Evolutionary conservation across 2,113 vertebrate genomes (phyloP).

Genomic region (Myiopsitta monachus): DNA sequence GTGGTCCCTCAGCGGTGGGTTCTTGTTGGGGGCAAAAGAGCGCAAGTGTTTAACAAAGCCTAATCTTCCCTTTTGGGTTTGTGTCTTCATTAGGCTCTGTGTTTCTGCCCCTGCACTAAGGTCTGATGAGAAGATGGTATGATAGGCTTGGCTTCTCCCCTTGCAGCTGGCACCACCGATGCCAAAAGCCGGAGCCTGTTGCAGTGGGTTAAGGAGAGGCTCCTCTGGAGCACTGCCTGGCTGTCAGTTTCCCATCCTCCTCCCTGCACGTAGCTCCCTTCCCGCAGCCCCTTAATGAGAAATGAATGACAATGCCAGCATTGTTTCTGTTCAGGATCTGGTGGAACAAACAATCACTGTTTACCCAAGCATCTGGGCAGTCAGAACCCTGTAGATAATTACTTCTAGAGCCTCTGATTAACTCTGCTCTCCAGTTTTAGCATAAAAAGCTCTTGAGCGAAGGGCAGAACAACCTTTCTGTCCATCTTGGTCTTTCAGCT

Average conservation of each 20-base stretch:
- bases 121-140: slow-evolving; percentile 87
- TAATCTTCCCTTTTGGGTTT: slow-evolving; percentile 86
- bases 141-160: slow-evolving; percentile 86
- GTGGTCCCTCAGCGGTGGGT: background rate
- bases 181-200: slow-evolving; percentile 76
- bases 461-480: slow-evolving; percentile 55
- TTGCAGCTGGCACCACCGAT: slow-evolving; percentile 75
- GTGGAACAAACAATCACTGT: slow-evolving; percentile 85
- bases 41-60: slow-evolving; percentile 78
- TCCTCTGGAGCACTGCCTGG: slow-evolving; percentile 66
- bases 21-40: slow-evolving; percentile 66
- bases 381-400: slow-evolving; percentile 81
- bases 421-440: slow-evolving; percentile 73
- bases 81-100: slow-evolving; percentile 82
- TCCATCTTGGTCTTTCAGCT: slow-evolving; percentile 56
- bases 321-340: slow-evolving; percentile 79
- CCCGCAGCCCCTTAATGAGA: slow-evolving; percentile 82
- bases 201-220: slow-evolving; percentile 77
- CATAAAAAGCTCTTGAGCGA: slow-evolving; percentile 77
- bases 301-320: slow-evolving; percentile 83
- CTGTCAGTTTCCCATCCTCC: slow-evolving; percentile 81
- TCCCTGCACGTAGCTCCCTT: slow-evolving; percentile 58
- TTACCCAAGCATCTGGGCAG: slow-evolving; percentile 83
- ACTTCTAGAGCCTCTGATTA: slow-evolving; percentile 82
- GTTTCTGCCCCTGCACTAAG: slow-evolving; percentile 54